Base-by-base conservation (phyloP, 2,888 invertebrate genomes). In the Ryuthela nishihirai region DNA sequence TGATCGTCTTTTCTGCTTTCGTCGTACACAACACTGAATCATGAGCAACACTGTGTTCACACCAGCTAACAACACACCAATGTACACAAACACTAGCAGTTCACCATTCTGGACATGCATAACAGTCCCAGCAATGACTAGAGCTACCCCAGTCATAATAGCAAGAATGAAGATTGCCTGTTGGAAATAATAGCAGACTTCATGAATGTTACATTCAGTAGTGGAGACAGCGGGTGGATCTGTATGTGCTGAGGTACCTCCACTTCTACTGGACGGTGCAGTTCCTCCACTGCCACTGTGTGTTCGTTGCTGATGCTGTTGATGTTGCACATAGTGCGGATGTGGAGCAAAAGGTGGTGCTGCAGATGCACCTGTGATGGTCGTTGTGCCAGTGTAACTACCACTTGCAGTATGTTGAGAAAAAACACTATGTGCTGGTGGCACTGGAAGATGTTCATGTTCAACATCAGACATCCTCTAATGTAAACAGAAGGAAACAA, bases 81-180 rank as follows among this genome's bases (percentile, higher is more conserved):
- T 63, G 45, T 63, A 63, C 35, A 63, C 62, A 42, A 63, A 59
- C 42, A 63, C 62, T 23, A 63, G 21, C 17, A 63, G 54, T 41
- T 63, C 62, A 9, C 62, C 62, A 42, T 63, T 54, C 34, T 63
- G 62, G 4, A 53, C 54, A 44, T 58, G 58, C 62, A 63, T 45
- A 20, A 63, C 46, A 10, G 54, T 49, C 12, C 62, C 62, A 6
- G 62, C 62, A 23, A 54, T 48, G 17, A 63, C 59, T 3, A 63
- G 50, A 7, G 58, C 54, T 4, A 49, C 32, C 18, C 62, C 62
- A 26, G 59, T 63, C 50, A 54, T 42, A 42, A 63, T 54, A 17
- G 62, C 62, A n/a, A 56, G 43, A 25, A 58, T 54, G 35, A 59
- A 63, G 5, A 63, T 52, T 20, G 47, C 52, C 17, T 59, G 58